Conservation (phyloP, 2,113 vertebrate genomes). For the Prionailurus bengalensis region DNA sequence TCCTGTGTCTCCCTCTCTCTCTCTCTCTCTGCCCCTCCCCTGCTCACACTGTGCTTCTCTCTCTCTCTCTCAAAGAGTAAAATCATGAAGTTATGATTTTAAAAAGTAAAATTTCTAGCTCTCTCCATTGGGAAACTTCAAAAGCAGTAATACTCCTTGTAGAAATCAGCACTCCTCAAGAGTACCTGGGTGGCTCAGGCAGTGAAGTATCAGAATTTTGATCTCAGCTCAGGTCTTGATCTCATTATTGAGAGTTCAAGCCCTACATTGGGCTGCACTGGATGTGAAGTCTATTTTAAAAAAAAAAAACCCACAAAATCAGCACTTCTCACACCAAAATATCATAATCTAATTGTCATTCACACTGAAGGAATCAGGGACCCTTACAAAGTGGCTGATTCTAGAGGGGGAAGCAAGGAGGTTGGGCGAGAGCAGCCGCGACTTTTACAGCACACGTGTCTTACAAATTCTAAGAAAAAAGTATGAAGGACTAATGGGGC, state of each 20-base stretch:
- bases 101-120: neutral
- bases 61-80: too few relatives aligned
- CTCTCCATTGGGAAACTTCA: neutral
- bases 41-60: too few relatives aligned
- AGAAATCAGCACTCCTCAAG: neutral
- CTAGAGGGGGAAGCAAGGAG: neutral
- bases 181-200: too few relatives aligned
- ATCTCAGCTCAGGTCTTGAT: too few relatives aligned
- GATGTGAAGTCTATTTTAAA: too few relatives aligned
- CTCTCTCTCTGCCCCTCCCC: too few relatives aligned
- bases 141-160: neutral
- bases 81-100: too few relatives aligned
- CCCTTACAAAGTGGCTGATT: neutral
- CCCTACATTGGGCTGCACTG: too few relatives aligned
- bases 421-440: neutral
- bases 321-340: neutral
- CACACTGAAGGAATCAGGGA: neutral
- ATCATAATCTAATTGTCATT: constrained; percentile 18
- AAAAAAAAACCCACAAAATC: neutral
- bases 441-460: neutral
- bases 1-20: too few relatives aligned
- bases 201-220: too few relatives aligned
- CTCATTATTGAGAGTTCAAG: too few relatives aligned
- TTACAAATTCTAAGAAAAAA: neutral
- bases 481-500: neutral